Evolutionary conservation across 2,113 vertebrate species (phyloP).

Genomic region (Helogale parvula): DNA sequence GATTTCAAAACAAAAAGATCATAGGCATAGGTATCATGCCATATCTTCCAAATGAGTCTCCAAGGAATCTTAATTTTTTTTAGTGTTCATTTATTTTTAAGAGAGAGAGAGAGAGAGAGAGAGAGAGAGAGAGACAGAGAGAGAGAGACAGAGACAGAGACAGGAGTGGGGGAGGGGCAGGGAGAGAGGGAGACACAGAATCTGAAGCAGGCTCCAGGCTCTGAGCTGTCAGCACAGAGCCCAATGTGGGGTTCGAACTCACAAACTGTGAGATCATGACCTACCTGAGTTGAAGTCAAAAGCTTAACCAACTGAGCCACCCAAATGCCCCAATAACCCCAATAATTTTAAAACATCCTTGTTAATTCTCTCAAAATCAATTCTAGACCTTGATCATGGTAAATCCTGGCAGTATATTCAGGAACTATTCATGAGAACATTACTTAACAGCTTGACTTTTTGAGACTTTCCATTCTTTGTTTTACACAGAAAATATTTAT

Average conservation of each 20-base stretch:
- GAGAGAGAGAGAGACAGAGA: too few species aligned
- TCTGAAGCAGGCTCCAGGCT: too few species aligned
- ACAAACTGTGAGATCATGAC: too few species aligned
- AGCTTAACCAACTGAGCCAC: too few species aligned
- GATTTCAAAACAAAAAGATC: neutral
- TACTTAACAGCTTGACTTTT: neutral
- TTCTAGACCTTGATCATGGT: neutral
- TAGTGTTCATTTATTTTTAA: too few species aligned
- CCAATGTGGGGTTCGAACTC: too few species aligned
- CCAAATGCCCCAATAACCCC: neutral
- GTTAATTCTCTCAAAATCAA: neutral
- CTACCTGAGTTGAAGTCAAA: too few species aligned
- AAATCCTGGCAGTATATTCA: neutral
- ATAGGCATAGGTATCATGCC: neutral
- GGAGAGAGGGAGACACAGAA: too few species aligned
- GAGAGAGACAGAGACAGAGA: too few species aligned
- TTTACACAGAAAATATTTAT: neutral
- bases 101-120: too few species aligned
- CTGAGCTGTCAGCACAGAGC: too few species aligned
- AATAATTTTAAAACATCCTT: neutral
- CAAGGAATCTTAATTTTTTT: neutral
- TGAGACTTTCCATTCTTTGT: neutral
- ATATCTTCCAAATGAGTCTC: neutral
- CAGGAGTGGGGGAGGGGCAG: too few species aligned
- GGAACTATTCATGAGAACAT: neutral